phyloP scores from a whole-genome alignment of 2,888 invertebrate genomes.

The Drosophila subsilvestris region DNA sequence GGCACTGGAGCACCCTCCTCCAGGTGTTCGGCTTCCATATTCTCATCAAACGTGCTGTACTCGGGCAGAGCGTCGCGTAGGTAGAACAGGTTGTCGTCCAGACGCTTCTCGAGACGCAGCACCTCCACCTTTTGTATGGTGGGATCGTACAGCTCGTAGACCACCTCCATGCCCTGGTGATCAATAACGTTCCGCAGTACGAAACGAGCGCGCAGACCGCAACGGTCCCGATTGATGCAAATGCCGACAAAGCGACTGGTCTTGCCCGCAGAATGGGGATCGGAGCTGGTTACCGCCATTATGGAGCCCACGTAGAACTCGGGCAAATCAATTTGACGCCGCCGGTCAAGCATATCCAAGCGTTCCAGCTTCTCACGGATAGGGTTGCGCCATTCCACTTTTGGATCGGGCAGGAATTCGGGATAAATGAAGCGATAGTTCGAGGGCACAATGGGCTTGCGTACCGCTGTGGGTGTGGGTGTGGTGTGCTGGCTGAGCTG shows the following conservation, averaged over 20 bases:
- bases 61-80: slow-evolving; percentile 95
- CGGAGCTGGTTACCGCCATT: slow-evolving; percentile 93
- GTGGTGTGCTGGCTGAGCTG: neutral
- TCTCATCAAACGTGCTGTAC: slow-evolving; percentile 95
- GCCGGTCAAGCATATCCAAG: slow-evolving; percentile 94
- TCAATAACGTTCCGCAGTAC: slow-evolving; percentile 97
- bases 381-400: slow-evolving; percentile 90
- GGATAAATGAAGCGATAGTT: slow-evolving; percentile 91
- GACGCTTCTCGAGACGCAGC: slow-evolving; percentile 94
- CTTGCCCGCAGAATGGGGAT: slow-evolving; percentile 93
- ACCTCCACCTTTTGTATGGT: slow-evolving; percentile 95
- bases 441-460: slow-evolving; percentile 81
- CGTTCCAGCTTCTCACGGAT: slow-evolving; percentile 95
- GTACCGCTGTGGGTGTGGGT: slow-evolving; percentile 7
- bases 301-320: slow-evolving; percentile 99
- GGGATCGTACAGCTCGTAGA: slow-evolving; percentile 94
- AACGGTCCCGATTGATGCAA: slow-evolving; percentile 93
- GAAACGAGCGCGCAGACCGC: slow-evolving; percentile 93
- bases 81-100: slow-evolving; percentile 95
- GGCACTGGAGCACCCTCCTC: slow-evolving; percentile 92
- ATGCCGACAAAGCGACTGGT: slow-evolving; percentile 91
- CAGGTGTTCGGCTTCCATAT: slow-evolving; percentile 93
- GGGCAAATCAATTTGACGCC: slow-evolving; percentile 92
- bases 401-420: slow-evolving; percentile 96
- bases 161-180: slow-evolving; percentile 89